These are phyloP conservation scores for Pseudeuparius sepicola DNA, from an alignment of 2,888 invertebrate genomes.

Conservation along the genomic window DNA sequence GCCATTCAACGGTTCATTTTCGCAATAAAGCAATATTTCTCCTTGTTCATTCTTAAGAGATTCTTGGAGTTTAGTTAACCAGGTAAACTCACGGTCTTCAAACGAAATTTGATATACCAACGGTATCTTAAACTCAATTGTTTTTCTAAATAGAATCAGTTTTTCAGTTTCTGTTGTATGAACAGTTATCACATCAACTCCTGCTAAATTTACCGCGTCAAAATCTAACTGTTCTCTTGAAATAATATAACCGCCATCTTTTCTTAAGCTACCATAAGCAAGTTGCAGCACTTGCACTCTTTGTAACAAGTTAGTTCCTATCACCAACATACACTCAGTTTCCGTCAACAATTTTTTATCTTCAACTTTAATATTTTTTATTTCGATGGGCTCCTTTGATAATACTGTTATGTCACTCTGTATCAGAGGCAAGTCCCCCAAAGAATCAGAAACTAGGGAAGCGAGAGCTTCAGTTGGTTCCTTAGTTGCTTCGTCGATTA, in stretches of 20 bases:
- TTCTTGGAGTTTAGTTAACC: slow-evolving; percentile 43
- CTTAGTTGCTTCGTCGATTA: slow-evolving; percentile 18
- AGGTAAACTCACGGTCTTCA: slow-evolving; percentile 29
- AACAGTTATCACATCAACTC: slow-evolving; percentile 13
- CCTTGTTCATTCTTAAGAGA: slow-evolving; percentile 33
- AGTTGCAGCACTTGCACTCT: slow-evolving; percentile 32
- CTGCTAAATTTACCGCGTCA: slow-evolving; percentile 36
- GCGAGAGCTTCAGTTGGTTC: slow-evolving; percentile 42
- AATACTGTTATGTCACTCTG: slow-evolving; percentile 55
- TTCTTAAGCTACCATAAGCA: slow-evolving; percentile 24
- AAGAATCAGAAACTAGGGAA: slow-evolving; percentile 45
- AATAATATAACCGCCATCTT: slow-evolving; percentile 51
- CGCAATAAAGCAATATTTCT: slow-evolving; percentile 51
- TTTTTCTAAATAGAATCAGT: slow-evolving; percentile 18
- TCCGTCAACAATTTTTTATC: slow-evolving; percentile 46
- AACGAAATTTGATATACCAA: too few relatives aligned
- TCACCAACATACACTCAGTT: slow-evolving; percentile 27
- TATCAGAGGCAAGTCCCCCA: slow-evolving; percentile 57
- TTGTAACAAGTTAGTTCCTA: slow-evolving; percentile 38
- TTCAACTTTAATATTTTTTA: slow-evolving; percentile 46
- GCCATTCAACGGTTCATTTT: slow-evolving; percentile 64
- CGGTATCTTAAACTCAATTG: slow-evolving; percentile 35
- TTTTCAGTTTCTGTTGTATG: slow-evolving; percentile 18
- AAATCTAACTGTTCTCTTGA: slow-evolving; percentile 46
- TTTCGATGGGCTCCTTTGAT: slow-evolving; percentile 32